These are phyloP conservation scores for Patella ulyssiponensis DNA, from an alignment of 2,888 invertebrate species.

Conservation along the genomic window DNA sequence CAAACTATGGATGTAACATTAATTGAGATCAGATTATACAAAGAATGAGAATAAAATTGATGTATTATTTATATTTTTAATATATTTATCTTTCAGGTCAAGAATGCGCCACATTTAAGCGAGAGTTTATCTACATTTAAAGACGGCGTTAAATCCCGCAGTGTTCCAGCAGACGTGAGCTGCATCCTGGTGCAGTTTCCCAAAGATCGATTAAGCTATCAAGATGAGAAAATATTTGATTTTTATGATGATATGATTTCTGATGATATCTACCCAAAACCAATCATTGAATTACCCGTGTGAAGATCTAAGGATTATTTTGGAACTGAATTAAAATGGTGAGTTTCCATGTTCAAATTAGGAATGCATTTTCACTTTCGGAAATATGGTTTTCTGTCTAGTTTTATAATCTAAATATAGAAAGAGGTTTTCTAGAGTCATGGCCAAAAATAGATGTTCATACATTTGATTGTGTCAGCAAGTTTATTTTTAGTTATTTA, in stretches of 20 bases:
- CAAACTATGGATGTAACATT: no score
- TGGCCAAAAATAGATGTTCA: no score
- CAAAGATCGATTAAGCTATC: slow-evolving; percentile 36
- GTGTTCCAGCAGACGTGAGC: not conserved
- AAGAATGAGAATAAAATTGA: no score
- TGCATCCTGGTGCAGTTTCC: slow-evolving; percentile 42
- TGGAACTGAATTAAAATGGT: not conserved
- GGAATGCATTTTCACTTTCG: no score
- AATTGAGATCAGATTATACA: no score
- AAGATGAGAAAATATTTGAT: slow-evolving; percentile 48
- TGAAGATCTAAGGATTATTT: slow-evolving; percentile 28
- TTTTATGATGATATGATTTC: slow-evolving; percentile 45
- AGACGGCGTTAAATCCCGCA: not conserved
- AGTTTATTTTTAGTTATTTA: no score
- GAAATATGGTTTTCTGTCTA: no score
- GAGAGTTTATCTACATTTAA: not conserved
- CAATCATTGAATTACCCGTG: slow-evolving; percentile 48
- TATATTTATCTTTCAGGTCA: not conserved
- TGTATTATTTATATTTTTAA: not conserved
- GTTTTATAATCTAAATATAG: no score
- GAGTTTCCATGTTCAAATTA: no score
- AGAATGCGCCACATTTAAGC: not conserved
- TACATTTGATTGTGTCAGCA: no score
- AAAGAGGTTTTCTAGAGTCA: no score
- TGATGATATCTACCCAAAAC: slow-evolving; percentile 48